Evolutionary conservation across 2,888 invertebrate genomes (phyloP).

Genomic region (Carterocephalus palaemon): DNA sequence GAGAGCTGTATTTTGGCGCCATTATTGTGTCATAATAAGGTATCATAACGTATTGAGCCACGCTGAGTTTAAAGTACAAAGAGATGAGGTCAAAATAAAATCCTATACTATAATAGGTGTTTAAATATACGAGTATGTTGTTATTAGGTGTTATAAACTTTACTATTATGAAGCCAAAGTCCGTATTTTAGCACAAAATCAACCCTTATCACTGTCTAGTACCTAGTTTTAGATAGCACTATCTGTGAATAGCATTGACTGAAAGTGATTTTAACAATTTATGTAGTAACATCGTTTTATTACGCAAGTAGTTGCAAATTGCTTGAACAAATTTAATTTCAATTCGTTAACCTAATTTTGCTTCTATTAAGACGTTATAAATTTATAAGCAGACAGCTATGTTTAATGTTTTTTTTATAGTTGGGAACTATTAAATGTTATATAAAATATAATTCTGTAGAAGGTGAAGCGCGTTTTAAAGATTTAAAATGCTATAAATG

Average conservation of each 20-base stretch:
- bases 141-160: constrained; percentile 3
- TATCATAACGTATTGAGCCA: too few relatives aligned
- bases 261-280: constrained; percentile 17
- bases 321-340: constrained; percentile 1
- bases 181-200: constrained; percentile 42
- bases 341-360: too few relatives aligned
- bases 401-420: too few relatives aligned
- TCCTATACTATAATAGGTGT: too few relatives aligned
- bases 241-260: constrained; percentile 28
- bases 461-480: too few relatives aligned
- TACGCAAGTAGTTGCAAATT: constrained; percentile 6
- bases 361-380: too few relatives aligned
- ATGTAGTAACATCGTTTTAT: neutral
- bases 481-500: too few relatives aligned
- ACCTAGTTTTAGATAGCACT: constrained; percentile 35
- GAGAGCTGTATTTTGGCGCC: constrained; percentile 10
- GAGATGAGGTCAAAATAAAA: too few relatives aligned
- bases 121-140: neutral
- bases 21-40: constrained; percentile 3
- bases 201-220: constrained; percentile 36
- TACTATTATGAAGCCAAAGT: constrained; percentile 37
- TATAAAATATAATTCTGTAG: too few relatives aligned
- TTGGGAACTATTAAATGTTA: too few relatives aligned
- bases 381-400: too few relatives aligned
- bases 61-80: too few relatives aligned